phyloP scores from a whole-genome alignment of 2,888 invertebrate genomes.

The Dasypogon diadema region DNA sequence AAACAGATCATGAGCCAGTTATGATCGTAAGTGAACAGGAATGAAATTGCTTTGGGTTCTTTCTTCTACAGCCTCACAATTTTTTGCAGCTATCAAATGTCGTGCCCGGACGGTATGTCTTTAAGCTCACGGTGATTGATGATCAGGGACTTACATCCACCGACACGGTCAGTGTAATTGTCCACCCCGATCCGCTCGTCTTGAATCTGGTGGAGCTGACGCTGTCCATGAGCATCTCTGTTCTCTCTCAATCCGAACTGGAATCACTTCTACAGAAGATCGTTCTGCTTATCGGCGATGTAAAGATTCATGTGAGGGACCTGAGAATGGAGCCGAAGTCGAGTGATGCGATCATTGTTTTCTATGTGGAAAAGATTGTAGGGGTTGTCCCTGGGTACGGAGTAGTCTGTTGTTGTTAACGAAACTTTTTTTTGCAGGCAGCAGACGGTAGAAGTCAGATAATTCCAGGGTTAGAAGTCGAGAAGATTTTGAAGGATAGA shows the following conservation, averaged over 20 bases:
- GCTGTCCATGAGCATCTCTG: conserved; percentile 79
- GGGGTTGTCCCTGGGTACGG: too few relatives aligned
- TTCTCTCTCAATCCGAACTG: conserved; percentile 73
- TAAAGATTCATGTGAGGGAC: conserved; percentile 73
- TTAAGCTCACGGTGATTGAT: conserved; percentile 89
- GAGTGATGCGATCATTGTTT: conserved; percentile 76
- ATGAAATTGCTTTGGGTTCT: too few relatives aligned
- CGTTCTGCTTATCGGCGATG: conserved; percentile 81
- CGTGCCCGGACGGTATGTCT: conserved; percentile 88
- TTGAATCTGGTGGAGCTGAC: conserved; percentile 85
- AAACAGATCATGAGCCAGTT: conserved; percentile 81
- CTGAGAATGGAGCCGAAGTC: conserved; percentile 74
- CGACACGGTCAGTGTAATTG: conserved; percentile 86
- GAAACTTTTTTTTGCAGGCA: conserved; percentile 60
- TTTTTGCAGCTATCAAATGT: conserved; percentile 79
- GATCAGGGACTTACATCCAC: conserved; percentile 86
- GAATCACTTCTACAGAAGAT: conserved; percentile 82
- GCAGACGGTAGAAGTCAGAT: conserved; percentile 63
- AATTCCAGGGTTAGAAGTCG: conserved; percentile 75
- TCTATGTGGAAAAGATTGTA: conserved; percentile 75
- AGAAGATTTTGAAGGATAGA: conserved; percentile 76
- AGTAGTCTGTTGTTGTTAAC: too few relatives aligned
- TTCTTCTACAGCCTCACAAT: conserved; percentile 19
- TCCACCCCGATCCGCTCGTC: conserved; percentile 82
- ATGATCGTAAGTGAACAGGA: conserved; percentile 74